Evolutionary conservation across 2,113 vertebrate species (phyloP).

Genomic region (Penelope pileata): DNA sequence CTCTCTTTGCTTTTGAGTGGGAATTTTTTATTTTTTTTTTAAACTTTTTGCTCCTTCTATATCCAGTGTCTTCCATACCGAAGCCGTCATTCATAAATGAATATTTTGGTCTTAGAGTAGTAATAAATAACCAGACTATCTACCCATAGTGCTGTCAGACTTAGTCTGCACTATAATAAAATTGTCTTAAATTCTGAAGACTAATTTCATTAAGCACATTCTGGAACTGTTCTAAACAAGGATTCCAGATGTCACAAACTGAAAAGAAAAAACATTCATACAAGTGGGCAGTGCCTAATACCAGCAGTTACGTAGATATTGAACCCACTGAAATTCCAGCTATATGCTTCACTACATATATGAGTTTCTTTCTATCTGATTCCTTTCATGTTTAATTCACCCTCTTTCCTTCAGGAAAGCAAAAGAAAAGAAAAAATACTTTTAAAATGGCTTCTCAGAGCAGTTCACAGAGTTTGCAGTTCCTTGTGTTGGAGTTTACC

Average conservation of each 20-base stretch:
- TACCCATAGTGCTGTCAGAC: neutral
- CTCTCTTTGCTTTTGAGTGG: neutral
- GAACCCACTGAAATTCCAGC: neutral
- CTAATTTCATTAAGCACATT: neutral
- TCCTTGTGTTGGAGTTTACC: neutral
- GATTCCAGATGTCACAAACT: neutral
- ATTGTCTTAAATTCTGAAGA: neutral
- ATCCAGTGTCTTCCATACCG: neutral
- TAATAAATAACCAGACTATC: neutral
- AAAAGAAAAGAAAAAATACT: neutral
- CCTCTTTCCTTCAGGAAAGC: rapidly evolving
- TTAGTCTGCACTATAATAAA: neutral
- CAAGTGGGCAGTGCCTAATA: neutral
- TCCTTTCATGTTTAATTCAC: neutral
- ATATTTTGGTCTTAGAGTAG: neutral
- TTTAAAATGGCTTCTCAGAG: neutral
- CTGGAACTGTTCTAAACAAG: neutral
- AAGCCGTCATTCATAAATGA: neutral
- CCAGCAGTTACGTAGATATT: neutral
- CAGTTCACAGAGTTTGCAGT: neutral
- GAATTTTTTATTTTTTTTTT: neutral
- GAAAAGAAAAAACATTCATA: neutral
- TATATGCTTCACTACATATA: neutral
- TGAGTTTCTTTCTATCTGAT: neutral
- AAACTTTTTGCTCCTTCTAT: neutral